Evolutionary conservation across 2,797 vertebrate genomes (phyloP), one percentile per base, ranked within the genome.

Genomic region (Anniella stebbinsi): DNA sequence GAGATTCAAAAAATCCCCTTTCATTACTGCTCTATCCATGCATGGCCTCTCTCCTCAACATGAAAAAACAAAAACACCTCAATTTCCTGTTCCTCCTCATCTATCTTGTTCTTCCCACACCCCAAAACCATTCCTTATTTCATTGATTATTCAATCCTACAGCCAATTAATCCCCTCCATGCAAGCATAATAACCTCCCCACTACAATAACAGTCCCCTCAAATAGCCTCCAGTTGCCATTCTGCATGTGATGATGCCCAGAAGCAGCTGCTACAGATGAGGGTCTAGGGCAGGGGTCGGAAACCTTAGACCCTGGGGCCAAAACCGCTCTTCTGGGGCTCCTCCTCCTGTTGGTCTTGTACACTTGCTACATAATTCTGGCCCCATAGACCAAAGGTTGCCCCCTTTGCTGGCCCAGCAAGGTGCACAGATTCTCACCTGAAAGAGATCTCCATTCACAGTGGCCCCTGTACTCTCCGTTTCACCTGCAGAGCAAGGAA

Each of bases 391-490:
- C 23, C 30, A 70, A 67, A 13, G 11, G 4, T 23, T 3, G 17
- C 80, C 36, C 51, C 69, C 13, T 6, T 38, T 41, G 69, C 87
- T 18, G 86, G 84, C 18, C 89, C n/a, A 77, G 45, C 1, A 25
- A 18, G 45, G 23, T 57, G 28, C 38, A 66, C 54, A 57, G 92
- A 54, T 57, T 88, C 98, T 97, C 92, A 98, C 98, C 98, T 98
- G 96, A 96, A 98, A 98, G 90, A 98, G 48, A 48, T 98, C 98
- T 95, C 98, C 98, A 77, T 99, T 98, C 91, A 98, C 82, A 9
- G 98, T 95, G 28, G 95, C 90, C 23, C 96, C 93, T 84, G 97
- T 96, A 45, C 97, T 98, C 88, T 92, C 97, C 92, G 98, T 98
- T 57, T 72, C 95, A 95, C 96, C 98, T 98, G 92, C 72, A 91